phyloP scores from a whole-genome alignment of 1,140 invertebrate genomes.

The Aphaenogaster rudis region DNA sequence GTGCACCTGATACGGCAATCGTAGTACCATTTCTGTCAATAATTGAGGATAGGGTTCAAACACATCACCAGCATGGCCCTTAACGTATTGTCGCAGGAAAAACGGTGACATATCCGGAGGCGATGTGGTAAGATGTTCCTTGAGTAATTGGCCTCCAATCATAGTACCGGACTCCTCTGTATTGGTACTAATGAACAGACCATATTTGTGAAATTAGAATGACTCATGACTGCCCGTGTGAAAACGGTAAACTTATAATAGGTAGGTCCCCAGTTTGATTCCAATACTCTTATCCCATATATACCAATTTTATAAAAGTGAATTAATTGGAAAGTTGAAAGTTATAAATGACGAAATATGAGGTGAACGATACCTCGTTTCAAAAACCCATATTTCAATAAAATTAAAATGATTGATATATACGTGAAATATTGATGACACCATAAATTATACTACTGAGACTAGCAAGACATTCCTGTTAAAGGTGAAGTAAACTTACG shows the following conservation, averaged over 20 bases:
- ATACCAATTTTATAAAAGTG: no score
- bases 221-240: neutral
- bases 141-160: constrained; percentile 90
- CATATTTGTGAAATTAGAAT: constrained; percentile 34
- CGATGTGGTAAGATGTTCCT: constrained; percentile 92
- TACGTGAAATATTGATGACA: constrained; percentile 46
- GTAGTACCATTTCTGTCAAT: constrained; percentile 97
- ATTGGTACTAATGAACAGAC: constrained; percentile 79
- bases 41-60: constrained; percentile 97
- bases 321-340: neutral
- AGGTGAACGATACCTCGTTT: neutral
- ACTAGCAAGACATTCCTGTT: neutral
- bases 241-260: neutral
- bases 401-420: neutral
- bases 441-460: constrained; percentile 27
- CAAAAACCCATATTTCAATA: neutral
- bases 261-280: neutral
- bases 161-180: constrained; percentile 87
- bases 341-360: neutral
- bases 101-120: constrained; percentile 98
- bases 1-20: constrained; percentile 97
- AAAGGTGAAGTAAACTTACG: constrained; percentile 78
- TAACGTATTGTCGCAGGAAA: constrained; percentile 97
- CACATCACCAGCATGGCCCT: constrained; percentile 96
- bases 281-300: neutral